Percentiles rank a stretch among this genome's conserved stretches.
These are phyloP conservation scores for Tamandua tetradactyla DNA, from an alignment of 2,797 vertebrate species.

Conservation along the genomic window DNA sequence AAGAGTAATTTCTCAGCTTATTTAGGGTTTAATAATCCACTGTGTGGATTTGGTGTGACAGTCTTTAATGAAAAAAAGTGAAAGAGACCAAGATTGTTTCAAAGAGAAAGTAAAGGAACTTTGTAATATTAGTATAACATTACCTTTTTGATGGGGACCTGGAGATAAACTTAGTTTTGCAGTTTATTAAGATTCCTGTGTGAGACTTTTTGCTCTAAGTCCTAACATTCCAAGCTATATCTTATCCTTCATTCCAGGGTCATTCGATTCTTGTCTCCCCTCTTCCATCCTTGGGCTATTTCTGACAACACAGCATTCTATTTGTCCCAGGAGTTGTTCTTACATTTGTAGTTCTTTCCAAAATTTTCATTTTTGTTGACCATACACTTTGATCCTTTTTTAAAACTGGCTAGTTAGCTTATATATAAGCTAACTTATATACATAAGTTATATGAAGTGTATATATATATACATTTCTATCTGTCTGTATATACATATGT, in stretches of 20 bases:
- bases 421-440: too few relatives aligned
- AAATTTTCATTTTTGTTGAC: not conserved
- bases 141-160: not conserved
- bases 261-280: not conserved
- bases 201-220: not conserved
- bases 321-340: not conserved
- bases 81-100: not conserved
- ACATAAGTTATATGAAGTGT: too few relatives aligned
- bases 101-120: not conserved
- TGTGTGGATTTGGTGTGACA: not conserved
- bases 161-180: constrained; percentile 9
- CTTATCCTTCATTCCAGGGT: not conserved
- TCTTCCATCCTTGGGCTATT: not conserved
- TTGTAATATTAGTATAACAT: not conserved
- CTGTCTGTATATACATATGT: not conserved
- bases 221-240: not conserved
- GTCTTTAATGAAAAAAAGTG: not conserved
- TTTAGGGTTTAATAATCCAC: not conserved
- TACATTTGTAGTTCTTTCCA: not conserved
- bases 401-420: not conserved
- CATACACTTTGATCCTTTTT: not conserved
- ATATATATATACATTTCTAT: too few relatives aligned
- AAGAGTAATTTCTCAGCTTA: not conserved
- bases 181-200: not conserved
- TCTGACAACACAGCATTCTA: not conserved